Percentiles rank a stretch among this genome's conserved stretches.
These are phyloP conservation scores for Sarcophaga rosellei DNA, from an alignment of 2,888 invertebrate species.

Conservation along the genomic window DNA sequence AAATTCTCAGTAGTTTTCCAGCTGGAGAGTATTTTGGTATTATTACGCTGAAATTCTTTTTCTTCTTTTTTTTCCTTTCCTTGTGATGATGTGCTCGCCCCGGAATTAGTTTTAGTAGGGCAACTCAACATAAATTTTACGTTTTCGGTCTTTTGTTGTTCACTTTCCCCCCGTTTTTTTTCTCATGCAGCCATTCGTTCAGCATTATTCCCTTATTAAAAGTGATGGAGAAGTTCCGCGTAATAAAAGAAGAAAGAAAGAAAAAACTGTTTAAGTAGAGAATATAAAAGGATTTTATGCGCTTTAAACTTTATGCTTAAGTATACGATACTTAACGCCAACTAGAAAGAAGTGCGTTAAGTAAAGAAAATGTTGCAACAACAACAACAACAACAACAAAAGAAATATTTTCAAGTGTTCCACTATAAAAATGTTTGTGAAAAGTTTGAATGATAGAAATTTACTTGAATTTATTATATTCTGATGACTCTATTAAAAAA, in stretches of 20 bases:
- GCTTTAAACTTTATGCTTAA: constrained; percentile 58
- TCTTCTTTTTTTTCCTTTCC: background rate
- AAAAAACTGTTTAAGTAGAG: background rate
- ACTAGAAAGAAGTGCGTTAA: constrained; percentile 42
- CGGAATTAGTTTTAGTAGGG: constrained; percentile 62
- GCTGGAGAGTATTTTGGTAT: constrained; percentile 46
- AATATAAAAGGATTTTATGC: constrained; percentile 53
- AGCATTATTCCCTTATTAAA: background rate
- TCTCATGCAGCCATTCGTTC: background rate
- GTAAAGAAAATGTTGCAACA: background rate
- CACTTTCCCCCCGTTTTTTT: background rate
- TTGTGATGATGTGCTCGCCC: constrained; percentile 21
- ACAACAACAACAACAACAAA: background rate
- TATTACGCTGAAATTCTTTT: constrained; percentile 45
- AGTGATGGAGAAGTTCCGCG: background rate
- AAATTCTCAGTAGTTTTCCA: constrained; percentile 30
- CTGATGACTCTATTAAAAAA: background rate
- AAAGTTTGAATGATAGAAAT: constrained; percentile 18
- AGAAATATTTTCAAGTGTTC: constrained; percentile 31
- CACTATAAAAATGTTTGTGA: constrained; percentile 39
- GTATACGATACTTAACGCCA: constrained; percentile 39
- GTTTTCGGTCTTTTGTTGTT: background rate
- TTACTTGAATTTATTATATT: constrained; percentile 18
- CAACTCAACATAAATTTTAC: constrained; percentile 62
- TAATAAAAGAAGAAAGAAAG: background rate